phyloP scores from a whole-genome alignment of 2,113 vertebrate genomes.

The Cynocephalus volans region DNA sequence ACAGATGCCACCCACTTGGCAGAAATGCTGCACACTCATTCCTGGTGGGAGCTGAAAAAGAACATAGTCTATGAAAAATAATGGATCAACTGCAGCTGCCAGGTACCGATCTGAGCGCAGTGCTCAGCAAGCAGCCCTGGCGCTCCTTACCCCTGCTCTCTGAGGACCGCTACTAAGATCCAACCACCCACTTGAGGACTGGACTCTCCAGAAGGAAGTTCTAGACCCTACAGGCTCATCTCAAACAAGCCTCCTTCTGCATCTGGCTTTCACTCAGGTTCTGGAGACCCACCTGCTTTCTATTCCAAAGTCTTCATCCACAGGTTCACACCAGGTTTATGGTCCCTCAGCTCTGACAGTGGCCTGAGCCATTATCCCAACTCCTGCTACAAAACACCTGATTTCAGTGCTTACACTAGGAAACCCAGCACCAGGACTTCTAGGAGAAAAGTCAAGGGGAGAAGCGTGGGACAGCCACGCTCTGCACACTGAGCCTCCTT shows the following conservation, averaged over 20 bases:
- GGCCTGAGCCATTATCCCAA: not conserved
- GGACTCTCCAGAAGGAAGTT: not conserved
- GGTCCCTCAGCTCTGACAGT: not conserved
- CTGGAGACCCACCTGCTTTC: not conserved
- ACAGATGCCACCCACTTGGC: accelerated
- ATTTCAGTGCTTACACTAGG: accelerated
- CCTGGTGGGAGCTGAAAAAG: accelerated
- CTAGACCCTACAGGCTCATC: not conserved
- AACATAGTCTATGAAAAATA: accelerated
- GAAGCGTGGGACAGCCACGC: accelerated
- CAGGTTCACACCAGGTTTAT: not conserved
- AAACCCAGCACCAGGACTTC: not conserved
- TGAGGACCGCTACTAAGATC: not conserved
- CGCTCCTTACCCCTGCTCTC: accelerated
- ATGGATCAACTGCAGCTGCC: accelerated
- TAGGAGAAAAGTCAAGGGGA: not conserved
- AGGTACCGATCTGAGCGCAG: too few relatives aligned
- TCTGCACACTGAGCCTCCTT: too few relatives aligned
- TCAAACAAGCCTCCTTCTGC: not conserved
- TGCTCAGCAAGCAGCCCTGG: accelerated
- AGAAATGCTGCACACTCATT: accelerated
- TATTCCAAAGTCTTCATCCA: not conserved
- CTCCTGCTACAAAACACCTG: too few relatives aligned
- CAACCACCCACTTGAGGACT: too few relatives aligned
- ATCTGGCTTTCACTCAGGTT: accelerated